These are phyloP conservation scores for Phoxinus phoxinus DNA, from an alignment of 2,113 vertebrate genomes.

Conservation along the genomic window DNA sequence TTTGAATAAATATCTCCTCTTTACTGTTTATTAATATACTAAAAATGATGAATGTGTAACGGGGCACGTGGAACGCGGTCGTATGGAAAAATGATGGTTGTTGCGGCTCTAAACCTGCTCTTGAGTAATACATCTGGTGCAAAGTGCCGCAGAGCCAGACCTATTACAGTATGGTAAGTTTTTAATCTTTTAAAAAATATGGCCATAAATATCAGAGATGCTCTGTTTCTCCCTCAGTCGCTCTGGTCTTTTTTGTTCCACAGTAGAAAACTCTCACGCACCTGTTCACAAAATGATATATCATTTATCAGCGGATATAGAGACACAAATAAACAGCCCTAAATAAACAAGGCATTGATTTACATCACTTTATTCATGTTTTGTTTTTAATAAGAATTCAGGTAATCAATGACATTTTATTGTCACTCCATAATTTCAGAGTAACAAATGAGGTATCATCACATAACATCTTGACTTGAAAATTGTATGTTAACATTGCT, in stretches of 20 bases:
- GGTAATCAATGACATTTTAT: neutral
- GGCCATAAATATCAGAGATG: slow-evolving; percentile 55
- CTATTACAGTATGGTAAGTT: slow-evolving; percentile 78
- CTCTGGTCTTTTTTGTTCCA: slow-evolving; percentile 46
- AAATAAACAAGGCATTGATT: neutral
- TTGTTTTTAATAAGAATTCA: neutral
- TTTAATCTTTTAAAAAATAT: slow-evolving; percentile 74
- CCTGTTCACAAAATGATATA: slow-evolving; percentile 4
- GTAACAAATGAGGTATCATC: neutral
- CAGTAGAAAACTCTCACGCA: neutral
- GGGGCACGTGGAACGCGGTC: slow-evolving; percentile 70
- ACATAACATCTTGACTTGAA: neutral
- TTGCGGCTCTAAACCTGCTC: slow-evolving; percentile 74
- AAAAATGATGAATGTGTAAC: slow-evolving; percentile 80
- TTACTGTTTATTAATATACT: slow-evolving; percentile 81
- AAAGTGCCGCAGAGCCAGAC: slow-evolving; percentile 76
- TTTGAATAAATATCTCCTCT: slow-evolving; percentile 74
- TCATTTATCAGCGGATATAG: neutral
- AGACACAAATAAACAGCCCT: neutral
- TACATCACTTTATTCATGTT: neutral
- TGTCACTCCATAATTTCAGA: neutral
- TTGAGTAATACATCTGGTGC: slow-evolving; percentile 76
- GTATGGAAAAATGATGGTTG: slow-evolving; percentile 79
- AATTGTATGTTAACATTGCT: no score
- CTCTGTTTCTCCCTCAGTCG: slow-evolving; percentile 47